Conservation (phyloP, 2,113 vertebrate species). For the Sapajus apella region DNA sequence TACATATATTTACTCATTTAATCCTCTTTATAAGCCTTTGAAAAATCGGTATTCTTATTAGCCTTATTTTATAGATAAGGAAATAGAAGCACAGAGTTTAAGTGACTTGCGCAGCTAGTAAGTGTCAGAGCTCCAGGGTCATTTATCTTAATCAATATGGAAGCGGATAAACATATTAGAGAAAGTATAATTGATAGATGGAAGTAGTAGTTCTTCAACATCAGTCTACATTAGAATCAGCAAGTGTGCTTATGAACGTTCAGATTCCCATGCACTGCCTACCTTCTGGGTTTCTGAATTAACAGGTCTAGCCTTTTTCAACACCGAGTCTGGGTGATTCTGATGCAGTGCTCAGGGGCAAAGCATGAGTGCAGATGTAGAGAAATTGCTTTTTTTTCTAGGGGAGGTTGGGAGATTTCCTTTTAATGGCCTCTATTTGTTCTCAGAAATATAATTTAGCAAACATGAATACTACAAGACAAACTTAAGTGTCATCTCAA, state of each 20-base stretch:
- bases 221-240: not conserved
- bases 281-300: not conserved
- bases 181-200: not conserved
- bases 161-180: not conserved
- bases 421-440: not conserved
- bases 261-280: not conserved
- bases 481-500: not conserved
- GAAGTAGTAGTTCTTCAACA: not conserved
- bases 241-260: not conserved
- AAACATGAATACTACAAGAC: not conserved
- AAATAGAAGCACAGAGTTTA: not conserved
- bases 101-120: not conserved
- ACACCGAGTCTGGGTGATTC: not conserved
- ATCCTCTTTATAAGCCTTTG: not conserved
- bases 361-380: not conserved
- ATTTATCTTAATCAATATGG: not conserved
- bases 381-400: not conserved
- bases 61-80: conserved; percentile 14
- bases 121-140: not conserved
- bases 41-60: not conserved
- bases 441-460: not conserved
- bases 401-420: not conserved
- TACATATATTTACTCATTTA: not conserved
- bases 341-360: not conserved
- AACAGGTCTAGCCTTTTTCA: not conserved